Conservation (phyloP, 2,888 invertebrate species). For the Empis stercorea region DNA sequence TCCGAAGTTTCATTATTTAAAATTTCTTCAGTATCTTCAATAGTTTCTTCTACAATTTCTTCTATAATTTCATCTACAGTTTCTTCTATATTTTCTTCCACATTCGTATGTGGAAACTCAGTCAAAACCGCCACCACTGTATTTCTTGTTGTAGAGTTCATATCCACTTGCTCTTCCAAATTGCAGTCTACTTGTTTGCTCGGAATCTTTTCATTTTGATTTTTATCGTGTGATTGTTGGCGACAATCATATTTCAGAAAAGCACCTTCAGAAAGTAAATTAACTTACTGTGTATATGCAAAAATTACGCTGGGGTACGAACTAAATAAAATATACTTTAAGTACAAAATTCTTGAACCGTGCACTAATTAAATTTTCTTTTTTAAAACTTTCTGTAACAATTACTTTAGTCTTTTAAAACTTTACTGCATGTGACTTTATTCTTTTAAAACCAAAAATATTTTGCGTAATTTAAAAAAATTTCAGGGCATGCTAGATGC, state of each 20-base stretch:
- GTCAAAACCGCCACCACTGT: no score
- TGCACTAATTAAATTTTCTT: neutral
- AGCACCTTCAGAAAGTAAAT: neutral
- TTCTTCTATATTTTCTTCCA: no score
- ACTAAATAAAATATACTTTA: neutral
- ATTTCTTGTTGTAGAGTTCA: no score
- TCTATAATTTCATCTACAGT: no score
- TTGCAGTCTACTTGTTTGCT: no score
- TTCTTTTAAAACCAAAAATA: neutral
- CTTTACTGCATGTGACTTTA: neutral
- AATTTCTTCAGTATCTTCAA: no score
- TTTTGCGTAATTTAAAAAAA: neutral
- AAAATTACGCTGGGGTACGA: neutral
- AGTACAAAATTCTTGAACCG: neutral
- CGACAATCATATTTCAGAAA: neutral
- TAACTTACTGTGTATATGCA: neutral
- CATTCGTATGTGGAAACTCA: no score
- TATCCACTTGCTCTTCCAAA: no score
- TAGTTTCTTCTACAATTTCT: no score
- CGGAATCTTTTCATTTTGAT: neutral
- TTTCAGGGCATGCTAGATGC: neutral
- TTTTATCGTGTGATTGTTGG: neutral
- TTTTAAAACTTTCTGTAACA: neutral
- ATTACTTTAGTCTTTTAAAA: neutral
- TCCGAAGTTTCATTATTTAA: neutral